These are phyloP conservation scores for Phymanthus crucifer DNA, from an alignment of 92 coral and sea anemone species.

Conservation along the genomic window DNA sequence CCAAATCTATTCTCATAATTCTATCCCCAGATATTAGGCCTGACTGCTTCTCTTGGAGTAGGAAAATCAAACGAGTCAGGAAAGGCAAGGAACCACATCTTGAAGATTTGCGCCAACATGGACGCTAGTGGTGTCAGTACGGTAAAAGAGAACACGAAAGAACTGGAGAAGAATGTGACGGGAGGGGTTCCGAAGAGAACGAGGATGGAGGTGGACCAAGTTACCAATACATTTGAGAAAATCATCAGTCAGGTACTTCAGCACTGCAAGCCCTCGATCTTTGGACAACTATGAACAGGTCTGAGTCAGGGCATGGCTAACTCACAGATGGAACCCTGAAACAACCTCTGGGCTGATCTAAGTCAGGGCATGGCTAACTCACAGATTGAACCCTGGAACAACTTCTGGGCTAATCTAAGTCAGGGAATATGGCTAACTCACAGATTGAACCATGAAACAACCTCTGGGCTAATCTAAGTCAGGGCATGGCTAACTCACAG, in stretches of 20 bases:
- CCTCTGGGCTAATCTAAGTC: too few species aligned
- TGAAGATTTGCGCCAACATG: slow-evolving; percentile 79
- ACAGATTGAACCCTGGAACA: too few species aligned
- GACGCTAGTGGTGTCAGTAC: slow-evolving; percentile 60
- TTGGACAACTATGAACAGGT: too few species aligned
- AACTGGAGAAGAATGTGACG: slow-evolving; percentile 35
- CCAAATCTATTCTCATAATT: neutral
- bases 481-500: too few species aligned
- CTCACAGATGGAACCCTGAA: too few species aligned
- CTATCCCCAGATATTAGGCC: slow-evolving; percentile 55
- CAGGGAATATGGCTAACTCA: too few species aligned
- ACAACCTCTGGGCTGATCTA: too few species aligned
- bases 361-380: too few species aligned
- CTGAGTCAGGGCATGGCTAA: too few species aligned
- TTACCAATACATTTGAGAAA: slow-evolving; percentile 23
- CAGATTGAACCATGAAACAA: too few species aligned
- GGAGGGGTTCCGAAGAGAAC: slow-evolving; percentile 29
- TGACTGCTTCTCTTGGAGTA: slow-evolving; percentile 91
- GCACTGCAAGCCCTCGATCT: too few species aligned
- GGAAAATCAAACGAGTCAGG: slow-evolving; percentile 70
- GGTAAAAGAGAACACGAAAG: slow-evolving; percentile 47
- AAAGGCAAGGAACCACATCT: slow-evolving; percentile 66
- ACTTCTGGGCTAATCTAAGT: too few species aligned
- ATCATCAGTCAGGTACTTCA: slow-evolving; percentile 26
- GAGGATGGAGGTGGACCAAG: slow-evolving; percentile 19